Percentiles rank a stretch among this genome's conserved stretches.
phyloP scores from a whole-genome alignment of 2,888 invertebrate species.

The Euplexia lucipara region DNA sequence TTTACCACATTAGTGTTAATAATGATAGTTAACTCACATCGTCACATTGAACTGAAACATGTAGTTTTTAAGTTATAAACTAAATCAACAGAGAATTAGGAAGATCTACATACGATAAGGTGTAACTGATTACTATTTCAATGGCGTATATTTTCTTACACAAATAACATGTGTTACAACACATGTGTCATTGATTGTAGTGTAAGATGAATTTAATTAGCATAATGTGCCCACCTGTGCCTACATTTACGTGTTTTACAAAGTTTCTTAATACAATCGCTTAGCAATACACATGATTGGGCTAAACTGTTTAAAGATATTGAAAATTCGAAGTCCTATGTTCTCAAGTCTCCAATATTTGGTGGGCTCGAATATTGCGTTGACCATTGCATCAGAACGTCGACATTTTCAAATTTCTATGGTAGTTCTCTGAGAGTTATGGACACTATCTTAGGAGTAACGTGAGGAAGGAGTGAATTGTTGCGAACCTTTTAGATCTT shows the following conservation, averaged over 20 bases:
- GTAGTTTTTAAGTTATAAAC: neutral
- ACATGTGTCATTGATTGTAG: neutral
- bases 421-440: too few species aligned
- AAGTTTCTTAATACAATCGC: neutral
- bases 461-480: too few species aligned
- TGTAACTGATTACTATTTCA: slow-evolving; percentile 21
- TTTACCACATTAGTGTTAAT: too few species aligned
- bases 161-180: neutral
- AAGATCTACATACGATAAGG: slow-evolving; percentile 14
- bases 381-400: too few species aligned
- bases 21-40: neutral
- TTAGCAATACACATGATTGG: slow-evolving; percentile 1
- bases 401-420: too few species aligned
- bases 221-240: slow-evolving; percentile 17
- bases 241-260: slow-evolving; percentile 5
- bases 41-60: neutral
- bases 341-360: neutral
- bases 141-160: slow-evolving; percentile 7
- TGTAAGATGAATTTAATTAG: slow-evolving; percentile 12
- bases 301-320: neutral
- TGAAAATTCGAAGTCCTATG: neutral
- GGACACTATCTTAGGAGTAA: too few species aligned
- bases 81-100: neutral
- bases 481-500: too few species aligned
- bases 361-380: neutral